These are phyloP conservation scores for Rana temporaria DNA, from an alignment of 2,113 vertebrate genomes.

Conservation along the genomic window DNA sequence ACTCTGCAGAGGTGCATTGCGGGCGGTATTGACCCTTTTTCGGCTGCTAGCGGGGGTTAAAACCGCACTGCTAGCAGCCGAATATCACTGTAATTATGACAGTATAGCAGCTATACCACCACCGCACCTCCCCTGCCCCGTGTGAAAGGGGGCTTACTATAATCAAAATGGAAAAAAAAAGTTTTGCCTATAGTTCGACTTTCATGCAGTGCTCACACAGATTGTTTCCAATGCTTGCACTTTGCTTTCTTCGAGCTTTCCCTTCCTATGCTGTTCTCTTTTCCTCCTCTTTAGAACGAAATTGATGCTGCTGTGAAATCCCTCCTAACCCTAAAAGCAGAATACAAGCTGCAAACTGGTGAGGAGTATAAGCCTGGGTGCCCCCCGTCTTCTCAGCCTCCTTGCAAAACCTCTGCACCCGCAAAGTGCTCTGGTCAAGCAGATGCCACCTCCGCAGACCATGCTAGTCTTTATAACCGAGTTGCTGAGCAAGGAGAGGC, in stretches of 20 bases:
- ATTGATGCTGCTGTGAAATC: constrained; percentile 80
- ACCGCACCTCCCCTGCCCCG: too few species aligned
- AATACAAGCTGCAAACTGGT: constrained; percentile 82
- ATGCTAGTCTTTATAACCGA: constrained; percentile 69
- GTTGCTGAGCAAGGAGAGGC: constrained; percentile 71
- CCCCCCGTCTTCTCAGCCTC: constrained; percentile 59
- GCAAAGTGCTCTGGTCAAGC: background rate
- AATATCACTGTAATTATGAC: too few species aligned
- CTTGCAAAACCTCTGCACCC: constrained; percentile 48
- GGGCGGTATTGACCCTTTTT: too few species aligned
- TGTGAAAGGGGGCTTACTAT: too few species aligned
- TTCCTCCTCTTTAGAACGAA: constrained; percentile 58
- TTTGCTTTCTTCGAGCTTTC: background rate
- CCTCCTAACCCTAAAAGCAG: constrained; percentile 80
- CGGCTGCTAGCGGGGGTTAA: too few species aligned
- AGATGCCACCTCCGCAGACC: constrained; percentile 39
- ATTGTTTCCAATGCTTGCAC: background rate
- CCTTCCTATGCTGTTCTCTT: background rate
- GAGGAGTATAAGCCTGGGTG: constrained; percentile 83
- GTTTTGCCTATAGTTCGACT: too few species aligned
- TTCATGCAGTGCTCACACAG: background rate
- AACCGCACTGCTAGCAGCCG: too few species aligned
- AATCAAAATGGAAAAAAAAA: too few species aligned
- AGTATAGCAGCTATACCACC: too few species aligned
- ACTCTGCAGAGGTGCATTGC: too few species aligned